phyloP scores from a whole-genome alignment of 2,888 invertebrate species.

The Pristionchus arcanus region DNA sequence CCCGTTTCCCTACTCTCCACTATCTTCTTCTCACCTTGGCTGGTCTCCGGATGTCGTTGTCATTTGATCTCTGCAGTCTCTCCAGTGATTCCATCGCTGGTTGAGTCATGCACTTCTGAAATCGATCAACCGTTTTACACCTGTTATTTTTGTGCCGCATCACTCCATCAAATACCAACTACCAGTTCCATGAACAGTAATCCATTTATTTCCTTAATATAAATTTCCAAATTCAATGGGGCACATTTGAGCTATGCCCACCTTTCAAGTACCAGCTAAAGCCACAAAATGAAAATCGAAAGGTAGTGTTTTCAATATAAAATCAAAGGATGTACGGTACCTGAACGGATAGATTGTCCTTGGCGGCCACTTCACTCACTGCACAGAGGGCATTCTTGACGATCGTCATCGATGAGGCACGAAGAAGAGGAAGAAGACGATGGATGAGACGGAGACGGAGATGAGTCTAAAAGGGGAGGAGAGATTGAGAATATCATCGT shows the following conservation, averaged over 20 bases:
- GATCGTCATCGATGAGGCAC: conserved; percentile 72
- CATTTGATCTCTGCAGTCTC: conserved; percentile 22
- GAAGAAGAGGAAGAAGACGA: conserved; percentile 67
- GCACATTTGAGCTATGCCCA: not conserved
- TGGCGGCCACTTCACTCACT: conserved; percentile 65
- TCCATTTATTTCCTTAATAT: not conserved
- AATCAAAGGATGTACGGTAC: not conserved
- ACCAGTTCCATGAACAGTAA: not conserved
- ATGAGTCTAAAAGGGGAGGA: not conserved
- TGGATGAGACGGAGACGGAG: conserved; percentile 32
- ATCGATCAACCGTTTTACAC: not conserved
- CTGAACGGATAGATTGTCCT: conserved; percentile 61
- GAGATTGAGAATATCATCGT: no score
- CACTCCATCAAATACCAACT: not conserved
- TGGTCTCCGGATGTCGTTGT: conserved; percentile 37
- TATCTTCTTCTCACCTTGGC: conserved; percentile 50
- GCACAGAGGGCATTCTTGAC: conserved; percentile 73
- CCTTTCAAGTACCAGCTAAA: not conserved
- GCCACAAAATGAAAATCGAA: no score
- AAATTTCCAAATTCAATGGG: not conserved
- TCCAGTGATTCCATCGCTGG: not conserved
- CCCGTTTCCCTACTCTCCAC: not conserved
- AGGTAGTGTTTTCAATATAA: no score
- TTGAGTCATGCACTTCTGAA: not conserved
- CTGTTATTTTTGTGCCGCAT: not conserved